These are phyloP conservation scores for Tupaia chinensis DNA, from an alignment of 2,113 vertebrate genomes.

Conservation along the genomic window DNA sequence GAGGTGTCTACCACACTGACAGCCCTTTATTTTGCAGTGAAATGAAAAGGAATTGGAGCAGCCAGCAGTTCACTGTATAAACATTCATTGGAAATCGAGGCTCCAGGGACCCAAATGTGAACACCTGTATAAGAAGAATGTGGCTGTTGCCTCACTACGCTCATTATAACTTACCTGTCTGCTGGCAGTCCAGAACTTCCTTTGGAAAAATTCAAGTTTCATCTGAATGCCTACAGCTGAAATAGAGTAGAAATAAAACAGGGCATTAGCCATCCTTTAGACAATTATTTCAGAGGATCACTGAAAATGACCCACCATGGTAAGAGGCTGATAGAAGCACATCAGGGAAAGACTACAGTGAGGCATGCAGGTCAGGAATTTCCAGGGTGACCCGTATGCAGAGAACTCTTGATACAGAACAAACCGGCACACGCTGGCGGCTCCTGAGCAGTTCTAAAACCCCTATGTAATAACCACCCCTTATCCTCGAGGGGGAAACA, in stretches of 20 bases:
- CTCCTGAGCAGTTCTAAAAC: background rate
- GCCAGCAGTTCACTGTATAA: constrained; percentile 22
- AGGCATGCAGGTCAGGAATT: constrained; percentile 7
- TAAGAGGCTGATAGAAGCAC: background rate
- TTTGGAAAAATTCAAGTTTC: constrained; percentile 99
- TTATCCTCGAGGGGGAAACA: too few species aligned
- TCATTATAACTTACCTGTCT: constrained; percentile 92
- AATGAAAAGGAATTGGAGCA: constrained; percentile 55
- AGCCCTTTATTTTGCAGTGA: constrained; percentile 26
- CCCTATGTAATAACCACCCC: too few species aligned
- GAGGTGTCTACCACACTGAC: constrained; percentile 19
- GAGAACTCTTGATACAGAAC: background rate
- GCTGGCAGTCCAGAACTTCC: constrained; percentile 99
- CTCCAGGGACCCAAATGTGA: background rate
- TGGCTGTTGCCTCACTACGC: background rate
- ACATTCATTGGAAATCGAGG: constrained; percentile 54
- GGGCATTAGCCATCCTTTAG: constrained; percentile 56
- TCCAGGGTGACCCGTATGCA: background rate
- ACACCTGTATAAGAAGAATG: constrained; percentile 43
- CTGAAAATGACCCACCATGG: constrained; percentile 46
- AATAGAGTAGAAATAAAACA: constrained; percentile 83
- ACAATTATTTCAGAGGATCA: constrained; percentile 52
- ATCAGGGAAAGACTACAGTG: constrained; percentile 22
- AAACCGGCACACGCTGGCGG: background rate
- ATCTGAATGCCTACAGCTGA: constrained; percentile 99